Evolutionary conservation across 2,888 invertebrate genomes (phyloP).

Genomic region (Keiferia lycopersicella): DNA sequence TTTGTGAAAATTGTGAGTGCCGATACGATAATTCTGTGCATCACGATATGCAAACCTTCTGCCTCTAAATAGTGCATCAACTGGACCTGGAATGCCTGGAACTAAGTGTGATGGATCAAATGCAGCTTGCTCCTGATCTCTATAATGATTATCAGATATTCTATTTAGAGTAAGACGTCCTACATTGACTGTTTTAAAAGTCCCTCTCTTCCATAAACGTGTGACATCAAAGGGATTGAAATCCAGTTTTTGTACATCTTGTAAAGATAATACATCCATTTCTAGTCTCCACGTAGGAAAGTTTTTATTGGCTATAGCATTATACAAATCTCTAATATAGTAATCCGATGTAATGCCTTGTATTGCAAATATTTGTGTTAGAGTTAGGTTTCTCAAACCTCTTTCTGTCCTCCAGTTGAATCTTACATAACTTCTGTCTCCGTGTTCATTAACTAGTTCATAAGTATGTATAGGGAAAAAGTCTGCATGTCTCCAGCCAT

Average conservation of each 20-base stretch:
- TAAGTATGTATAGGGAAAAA: constrained; percentile 95
- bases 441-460: constrained; percentile 89
- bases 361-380: constrained; percentile 83
- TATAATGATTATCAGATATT: constrained; percentile 55
- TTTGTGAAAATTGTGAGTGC: constrained; percentile 52
- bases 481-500: constrained; percentile 94
- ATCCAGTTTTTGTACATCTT: constrained; percentile 48
- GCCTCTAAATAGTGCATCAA: constrained; percentile 53
- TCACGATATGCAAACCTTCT: constrained; percentile 55
- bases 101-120: constrained; percentile 61
- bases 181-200: constrained; percentile 52
- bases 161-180: constrained; percentile 56
- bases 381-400: constrained; percentile 88
- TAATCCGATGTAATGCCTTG: constrained; percentile 88
- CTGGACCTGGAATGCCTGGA: constrained; percentile 63
- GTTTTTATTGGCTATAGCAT: constrained; percentile 88
- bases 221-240: constrained; percentile 65
- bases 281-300: constrained; percentile 62
- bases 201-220: constrained; percentile 60
- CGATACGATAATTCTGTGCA: constrained; percentile 59
- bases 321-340: constrained; percentile 88
- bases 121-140: constrained; percentile 51
- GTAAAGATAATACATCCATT: constrained; percentile 54
- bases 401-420: constrained; percentile 95
- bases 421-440: constrained; percentile 88